Base-by-base conservation (phyloP, 2,797 vertebrate genomes). In the Calcarius lapponicus region DNA sequence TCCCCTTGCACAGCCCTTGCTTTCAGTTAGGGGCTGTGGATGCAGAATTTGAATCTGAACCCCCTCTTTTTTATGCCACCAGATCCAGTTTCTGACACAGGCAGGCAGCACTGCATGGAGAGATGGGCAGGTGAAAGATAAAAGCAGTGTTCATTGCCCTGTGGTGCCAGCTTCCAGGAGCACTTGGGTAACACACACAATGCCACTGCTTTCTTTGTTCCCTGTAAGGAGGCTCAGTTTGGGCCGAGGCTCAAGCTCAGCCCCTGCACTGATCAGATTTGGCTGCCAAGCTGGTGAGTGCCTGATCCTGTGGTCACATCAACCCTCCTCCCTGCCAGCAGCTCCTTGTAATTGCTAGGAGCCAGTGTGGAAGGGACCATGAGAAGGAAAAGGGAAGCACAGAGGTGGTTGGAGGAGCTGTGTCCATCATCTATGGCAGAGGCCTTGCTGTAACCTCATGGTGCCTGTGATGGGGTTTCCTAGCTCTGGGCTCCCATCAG, bases 271-370 rank as follows among this genome's bases (percentile, higher is more conserved):
- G 13, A 32, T 48, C 32, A 62, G 4, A 26, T 32, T 29, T 47
- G 45, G 71, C 57, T 88, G 66, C 31, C 57, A 29, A 47, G 24
- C 10, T 61, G 28, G 28, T 3, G 10, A 32, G 15, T 24, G 32
- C n/a, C 66, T 20, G 34, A 8, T n/a, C 24, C 13, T 0, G 2
- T 3, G 2, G 71, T 34, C 38, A 31, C 26, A 34, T n/a, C 15
- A 20, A 12, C 34, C 2, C 48, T 79, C 64, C 42, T 8, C 4
- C 48, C 18, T 40, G 9, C 28, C 29, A 32, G 50, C 6, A 4
- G 86, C 53, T 38, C 34, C 24, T 58, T 36, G 3, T n/a, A n/a
- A 2, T 19, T 6, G 4, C 47, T n/a, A 42, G 42, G 42, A 78
- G 38, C 40, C 53, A 36, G 58, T 1, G 0, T 16, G 26, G 50